Conservation (phyloP, 2,888 invertebrate genomes). For the Lasioglossum malachurum region DNA sequence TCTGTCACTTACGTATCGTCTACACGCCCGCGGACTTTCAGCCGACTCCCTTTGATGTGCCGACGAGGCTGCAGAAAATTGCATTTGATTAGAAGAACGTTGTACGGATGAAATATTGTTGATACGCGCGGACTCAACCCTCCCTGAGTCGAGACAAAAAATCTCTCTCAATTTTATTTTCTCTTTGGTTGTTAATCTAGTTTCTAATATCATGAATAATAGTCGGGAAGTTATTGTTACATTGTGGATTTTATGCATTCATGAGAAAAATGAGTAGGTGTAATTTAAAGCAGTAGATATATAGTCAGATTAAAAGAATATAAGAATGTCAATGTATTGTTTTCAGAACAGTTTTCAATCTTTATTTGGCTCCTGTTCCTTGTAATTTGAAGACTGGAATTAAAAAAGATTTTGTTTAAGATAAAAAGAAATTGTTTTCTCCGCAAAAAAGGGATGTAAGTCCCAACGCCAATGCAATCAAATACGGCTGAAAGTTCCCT, state of each 20-base stretch:
- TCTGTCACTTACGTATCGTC: constrained; percentile 51
- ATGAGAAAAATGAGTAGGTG: too few species aligned
- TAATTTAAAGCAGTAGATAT: too few species aligned
- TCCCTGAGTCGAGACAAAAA: not conserved
- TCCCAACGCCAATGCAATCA: too few species aligned
- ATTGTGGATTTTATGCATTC: not conserved
- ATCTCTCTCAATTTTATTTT: not conserved
- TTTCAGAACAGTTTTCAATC: not conserved
- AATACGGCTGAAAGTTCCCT: too few species aligned
- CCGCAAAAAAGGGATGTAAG: too few species aligned
- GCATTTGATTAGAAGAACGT: constrained; percentile 50
- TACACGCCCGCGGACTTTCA: constrained; percentile 49
- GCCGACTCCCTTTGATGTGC: constrained; percentile 45
- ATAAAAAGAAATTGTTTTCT: too few species aligned
- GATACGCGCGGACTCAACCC: not conserved
- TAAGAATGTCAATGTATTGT: not conserved
- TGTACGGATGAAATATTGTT: constrained; percentile 7
- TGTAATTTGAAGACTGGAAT: too few species aligned
- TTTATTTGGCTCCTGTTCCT: not conserved
- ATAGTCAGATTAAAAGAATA: not conserved
- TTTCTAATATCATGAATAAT: not conserved
- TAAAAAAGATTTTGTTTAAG: too few species aligned
- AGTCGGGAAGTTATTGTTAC: not conserved
- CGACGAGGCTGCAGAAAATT: constrained; percentile 43
- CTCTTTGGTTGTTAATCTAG: too few species aligned